A percentile compares a stretch with the other conserved stretches of the same genome.
phyloP scores from a whole-genome alignment of 35 echinoderm and acorn worm species.

The Apostichopus parvimensis region DNA sequence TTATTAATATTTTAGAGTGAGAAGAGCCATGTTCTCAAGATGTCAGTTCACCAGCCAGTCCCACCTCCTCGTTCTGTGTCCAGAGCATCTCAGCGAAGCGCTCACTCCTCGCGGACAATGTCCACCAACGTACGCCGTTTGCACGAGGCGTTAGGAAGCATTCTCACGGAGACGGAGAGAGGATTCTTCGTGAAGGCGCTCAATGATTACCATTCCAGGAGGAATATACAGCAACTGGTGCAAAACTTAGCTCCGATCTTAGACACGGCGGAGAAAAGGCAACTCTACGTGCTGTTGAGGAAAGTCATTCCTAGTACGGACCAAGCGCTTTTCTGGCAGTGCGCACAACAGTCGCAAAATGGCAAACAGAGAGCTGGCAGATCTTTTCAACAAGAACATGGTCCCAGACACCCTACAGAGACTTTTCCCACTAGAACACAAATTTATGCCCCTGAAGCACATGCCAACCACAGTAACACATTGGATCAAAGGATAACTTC shows the following conservation, averaged over 20 bases:
- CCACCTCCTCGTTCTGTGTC: constrained; percentile 26
- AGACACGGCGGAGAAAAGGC: constrained; percentile 80
- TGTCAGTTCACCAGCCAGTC: constrained; percentile 41
- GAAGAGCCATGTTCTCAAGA: not conserved
- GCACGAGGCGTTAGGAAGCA: constrained; percentile 80
- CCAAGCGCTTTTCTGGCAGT: constrained; percentile 78
- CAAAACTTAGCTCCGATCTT: constrained; percentile 75
- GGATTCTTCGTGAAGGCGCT: constrained; percentile 89
- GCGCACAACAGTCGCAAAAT: constrained; percentile 64
- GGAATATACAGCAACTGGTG: constrained; percentile 82
- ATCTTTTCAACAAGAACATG: constrained; percentile 42
- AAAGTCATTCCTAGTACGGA: constrained; percentile 86
- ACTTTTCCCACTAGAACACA: constrained; percentile 37
- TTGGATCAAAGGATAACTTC: constrained; percentile 26
- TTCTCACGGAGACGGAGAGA: constrained; percentile 72
- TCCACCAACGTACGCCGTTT: constrained; percentile 92
- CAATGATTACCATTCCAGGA: constrained; percentile 90
- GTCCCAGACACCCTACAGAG: constrained; percentile 36
- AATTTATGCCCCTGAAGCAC: not conserved
- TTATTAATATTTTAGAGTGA: not conserved
- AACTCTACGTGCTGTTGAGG: constrained; percentile 71
- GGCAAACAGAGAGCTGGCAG: constrained; percentile 4
- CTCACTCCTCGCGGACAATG: constrained; percentile 70
- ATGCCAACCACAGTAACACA: constrained; percentile 22
- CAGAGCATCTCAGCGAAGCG: not conserved